Evolutionary conservation across 2,797 vertebrate genomes (phyloP).

Genomic region (Danio choprae): DNA sequence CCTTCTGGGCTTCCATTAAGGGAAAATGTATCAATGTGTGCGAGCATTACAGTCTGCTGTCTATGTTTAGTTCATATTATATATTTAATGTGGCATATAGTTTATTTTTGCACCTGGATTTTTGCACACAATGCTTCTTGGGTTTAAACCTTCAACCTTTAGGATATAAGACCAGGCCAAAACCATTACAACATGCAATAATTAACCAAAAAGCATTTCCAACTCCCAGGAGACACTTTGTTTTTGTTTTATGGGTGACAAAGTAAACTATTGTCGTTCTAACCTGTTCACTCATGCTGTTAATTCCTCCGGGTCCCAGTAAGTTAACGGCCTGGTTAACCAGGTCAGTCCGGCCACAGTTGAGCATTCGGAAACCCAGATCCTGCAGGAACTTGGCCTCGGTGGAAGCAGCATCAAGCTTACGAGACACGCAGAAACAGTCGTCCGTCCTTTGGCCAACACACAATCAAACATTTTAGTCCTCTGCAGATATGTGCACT

Average conservation of each 20-base stretch:
- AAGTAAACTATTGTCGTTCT: conserved; percentile 45
- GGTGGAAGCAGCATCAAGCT: conserved; percentile 92
- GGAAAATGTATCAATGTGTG: not conserved
- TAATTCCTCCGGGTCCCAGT: conserved; percentile 93
- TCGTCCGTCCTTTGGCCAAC: conserved; percentile 90
- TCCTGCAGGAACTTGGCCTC: conserved; percentile 98
- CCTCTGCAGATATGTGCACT: not conserved
- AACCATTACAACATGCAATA: not conserved
- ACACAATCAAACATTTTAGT: conserved; percentile 30
- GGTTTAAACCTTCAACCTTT: not conserved
- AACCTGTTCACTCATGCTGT: conserved; percentile 98
- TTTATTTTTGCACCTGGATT: not conserved
- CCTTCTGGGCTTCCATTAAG: conserved; percentile 11
- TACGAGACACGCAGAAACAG: conserved; percentile 95
- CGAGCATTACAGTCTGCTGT: not conserved
- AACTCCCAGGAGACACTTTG: not conserved
- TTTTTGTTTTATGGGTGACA: not conserved
- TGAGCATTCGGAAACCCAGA: conserved; percentile 97
- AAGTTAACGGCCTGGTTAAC: conserved; percentile 95
- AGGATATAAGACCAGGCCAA: not conserved
- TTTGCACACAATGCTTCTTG: not conserved
- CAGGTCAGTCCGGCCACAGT: conserved; percentile 95
- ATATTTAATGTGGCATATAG: not conserved
- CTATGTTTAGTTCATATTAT: not conserved
- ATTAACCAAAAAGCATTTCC: not conserved